Evolutionary conservation across 2,888 invertebrate genomes (phyloP), one percentile per base, ranked within the genome.

Genomic region (Trichopria drosophilae): DNA sequence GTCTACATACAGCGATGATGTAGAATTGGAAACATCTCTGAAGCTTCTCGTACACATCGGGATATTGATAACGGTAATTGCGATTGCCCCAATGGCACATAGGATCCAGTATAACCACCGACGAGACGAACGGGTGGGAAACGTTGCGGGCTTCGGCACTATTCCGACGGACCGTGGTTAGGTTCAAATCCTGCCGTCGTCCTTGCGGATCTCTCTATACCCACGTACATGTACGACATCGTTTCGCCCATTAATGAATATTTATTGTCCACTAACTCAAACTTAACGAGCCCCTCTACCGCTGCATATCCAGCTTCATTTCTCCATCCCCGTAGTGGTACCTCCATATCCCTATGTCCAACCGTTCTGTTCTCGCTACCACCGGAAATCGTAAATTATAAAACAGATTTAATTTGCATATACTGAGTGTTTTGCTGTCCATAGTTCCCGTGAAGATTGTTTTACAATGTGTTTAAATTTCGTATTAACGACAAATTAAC

Each of bases 201-300:
- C 45, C 49, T 44, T 37, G 24, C 26, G 29, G 43, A 41, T 53
- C 42, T 41, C 58, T 54, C 40, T 37, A 51, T 44, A 36, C 42
- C 29, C 29, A 37, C 50, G 47, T 51, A 48, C 52, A 53, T 50
- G 57, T 46, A 55, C 62, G 56, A 57, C 57, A 59, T 51, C 50
- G 57, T 56, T 62, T 57, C 57, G 58, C 45, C 64, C 61, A 67
- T 64, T 64, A 69, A 71, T 70, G 70, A 71, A 72, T 71, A 72
- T 71, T 71, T 69, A 72, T 72, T 65, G 66, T 67, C 63, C 63
- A 60, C 62, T 65, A 62, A 66, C 60, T 67, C 64, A 68, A 67
- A 66, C 62, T 67, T 68, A 67, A 69, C 63, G 67, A 67, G 64
- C 49, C 54, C 51, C 40, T 48, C 16, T 47, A 41, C 22, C 15